Evolutionary conservation across 2,888 invertebrate genomes (phyloP).

Genomic region (Geophilus truncorum): DNA sequence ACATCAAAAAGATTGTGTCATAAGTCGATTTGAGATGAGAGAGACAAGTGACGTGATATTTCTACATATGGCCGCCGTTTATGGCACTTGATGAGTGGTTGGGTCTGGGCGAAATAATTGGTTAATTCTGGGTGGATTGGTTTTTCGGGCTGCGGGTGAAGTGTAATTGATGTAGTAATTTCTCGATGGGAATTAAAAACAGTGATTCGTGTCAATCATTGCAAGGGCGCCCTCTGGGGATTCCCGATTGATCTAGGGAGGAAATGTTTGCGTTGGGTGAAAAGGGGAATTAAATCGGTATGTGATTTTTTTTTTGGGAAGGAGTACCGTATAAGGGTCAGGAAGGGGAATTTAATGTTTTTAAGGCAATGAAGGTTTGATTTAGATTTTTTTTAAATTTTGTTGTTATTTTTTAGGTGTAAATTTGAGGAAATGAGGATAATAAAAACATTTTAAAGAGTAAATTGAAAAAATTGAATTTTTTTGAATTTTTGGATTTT

Average conservation of each 20-base stretch:
- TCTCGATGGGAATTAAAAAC: not conserved
- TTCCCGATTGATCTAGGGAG: not conserved
- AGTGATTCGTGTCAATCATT: not conserved
- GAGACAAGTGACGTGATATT: not conserved
- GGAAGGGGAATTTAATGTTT: no score
- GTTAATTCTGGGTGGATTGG: not conserved
- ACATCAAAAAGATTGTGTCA: not conserved
- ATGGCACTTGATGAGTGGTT: slow-evolving; percentile 4
- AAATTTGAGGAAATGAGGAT: no score
- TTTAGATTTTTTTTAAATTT: no score
- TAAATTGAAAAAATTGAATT: no score
- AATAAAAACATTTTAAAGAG: no score
- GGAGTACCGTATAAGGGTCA: no score
- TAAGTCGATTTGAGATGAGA: not conserved
- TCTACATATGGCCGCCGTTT: not conserved
- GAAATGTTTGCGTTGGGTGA: not conserved
- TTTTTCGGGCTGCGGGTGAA: not conserved
- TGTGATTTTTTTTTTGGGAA: not conserved
- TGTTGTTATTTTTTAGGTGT: no score
- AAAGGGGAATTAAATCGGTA: not conserved
- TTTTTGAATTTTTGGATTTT: no score
- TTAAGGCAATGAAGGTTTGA: no score
- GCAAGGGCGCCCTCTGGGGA: not conserved
- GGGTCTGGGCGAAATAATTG: not conserved
- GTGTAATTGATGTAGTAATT: not conserved